Evolutionary conservation across 1,140 invertebrate genomes (phyloP).

Genomic region (Neodiprion lecontei): DNA sequence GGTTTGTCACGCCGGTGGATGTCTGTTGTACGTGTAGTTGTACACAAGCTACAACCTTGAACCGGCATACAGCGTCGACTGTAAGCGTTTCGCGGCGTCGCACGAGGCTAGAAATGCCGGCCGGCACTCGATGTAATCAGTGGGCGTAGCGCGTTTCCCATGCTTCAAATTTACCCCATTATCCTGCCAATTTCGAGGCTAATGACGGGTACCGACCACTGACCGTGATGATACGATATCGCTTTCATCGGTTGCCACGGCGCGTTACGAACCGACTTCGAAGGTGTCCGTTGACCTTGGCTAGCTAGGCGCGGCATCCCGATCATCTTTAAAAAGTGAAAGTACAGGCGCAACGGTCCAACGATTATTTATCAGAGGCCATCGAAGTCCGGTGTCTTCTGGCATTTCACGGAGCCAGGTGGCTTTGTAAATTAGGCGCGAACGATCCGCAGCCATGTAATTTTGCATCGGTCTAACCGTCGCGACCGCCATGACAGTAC

Average conservation of each 20-base stretch:
- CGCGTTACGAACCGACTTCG: too few relatives aligned
- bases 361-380: neutral
- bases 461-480: neutral
- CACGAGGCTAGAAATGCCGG: conserved; percentile 8
- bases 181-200: neutral
- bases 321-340: neutral
- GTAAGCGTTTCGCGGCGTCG: conserved; percentile 8
- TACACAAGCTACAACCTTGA: neutral
- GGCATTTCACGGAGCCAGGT: too few relatives aligned
- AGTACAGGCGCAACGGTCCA: neutral
- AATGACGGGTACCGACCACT: neutral
- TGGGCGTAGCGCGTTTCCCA: neutral
- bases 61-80: neutral
- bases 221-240: too few relatives aligned
- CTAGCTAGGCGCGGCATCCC: neutral
- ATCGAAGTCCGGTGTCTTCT: neutral
- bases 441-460: too few relatives aligned
- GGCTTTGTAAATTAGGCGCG: too few relatives aligned
- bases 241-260: too few relatives aligned
- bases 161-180: neutral
- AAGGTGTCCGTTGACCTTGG: too few relatives aligned
- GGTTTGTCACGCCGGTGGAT: neutral
- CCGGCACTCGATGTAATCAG: conserved; percentile 5
- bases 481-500: neutral
- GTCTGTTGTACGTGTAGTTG: neutral